Conservation (phyloP, 2,797 vertebrate species). For the Acanthornis magna region DNA sequence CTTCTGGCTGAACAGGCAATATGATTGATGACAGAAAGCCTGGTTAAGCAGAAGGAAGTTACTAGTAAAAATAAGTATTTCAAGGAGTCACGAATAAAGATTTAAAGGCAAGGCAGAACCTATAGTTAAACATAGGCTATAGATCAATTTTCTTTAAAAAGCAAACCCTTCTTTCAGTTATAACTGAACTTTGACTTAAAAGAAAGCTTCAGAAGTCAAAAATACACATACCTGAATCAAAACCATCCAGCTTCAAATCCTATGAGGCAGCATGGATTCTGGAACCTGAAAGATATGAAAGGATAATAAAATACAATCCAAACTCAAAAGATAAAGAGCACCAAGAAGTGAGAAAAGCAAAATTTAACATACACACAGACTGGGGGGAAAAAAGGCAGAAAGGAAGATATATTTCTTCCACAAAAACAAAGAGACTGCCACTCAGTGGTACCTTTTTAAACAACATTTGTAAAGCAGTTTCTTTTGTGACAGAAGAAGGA, state of each 20-base stretch:
- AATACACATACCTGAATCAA: fast-evolving
- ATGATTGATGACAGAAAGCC: not conserved
- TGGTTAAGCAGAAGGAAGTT: not conserved
- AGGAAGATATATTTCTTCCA: not conserved
- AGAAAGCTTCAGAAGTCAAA: not conserved
- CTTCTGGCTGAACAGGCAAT: not conserved
- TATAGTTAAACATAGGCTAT: not conserved
- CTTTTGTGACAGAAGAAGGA: not conserved
- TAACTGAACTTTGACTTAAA: not conserved
- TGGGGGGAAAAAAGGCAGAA: not conserved
- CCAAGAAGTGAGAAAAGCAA: not conserved
- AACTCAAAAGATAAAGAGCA: not conserved
- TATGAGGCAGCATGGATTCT: not conserved
- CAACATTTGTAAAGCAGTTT: not conserved
- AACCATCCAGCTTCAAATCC: not conserved
- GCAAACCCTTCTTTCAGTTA: not conserved
- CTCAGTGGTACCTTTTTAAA: not conserved
- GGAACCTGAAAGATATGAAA: not conserved
- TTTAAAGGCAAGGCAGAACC: not conserved
- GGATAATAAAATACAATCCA: not conserved
- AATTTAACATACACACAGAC: not conserved
- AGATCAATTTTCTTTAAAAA: not conserved
- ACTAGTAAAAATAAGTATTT: not conserved
- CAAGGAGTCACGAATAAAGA: not conserved
- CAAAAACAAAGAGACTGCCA: not conserved